A percentile compares a stretch with the other conserved stretches of the same genome.
phyloP scores from a whole-genome alignment of 2,113 vertebrate genomes.

The Pelecanoides urinatrix region DNA sequence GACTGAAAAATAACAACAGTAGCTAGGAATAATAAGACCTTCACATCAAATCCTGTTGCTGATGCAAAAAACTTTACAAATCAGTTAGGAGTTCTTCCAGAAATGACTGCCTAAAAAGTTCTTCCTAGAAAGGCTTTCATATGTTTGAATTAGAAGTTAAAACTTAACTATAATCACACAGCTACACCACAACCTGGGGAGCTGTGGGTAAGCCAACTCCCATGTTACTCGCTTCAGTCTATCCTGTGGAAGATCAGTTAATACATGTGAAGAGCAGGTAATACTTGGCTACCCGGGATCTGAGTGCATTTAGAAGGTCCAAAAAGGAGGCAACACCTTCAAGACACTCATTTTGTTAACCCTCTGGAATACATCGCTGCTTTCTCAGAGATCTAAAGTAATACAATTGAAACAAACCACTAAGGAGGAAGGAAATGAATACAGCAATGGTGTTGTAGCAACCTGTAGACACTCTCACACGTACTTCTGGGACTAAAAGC shows the following conservation, averaged over 20 bases:
- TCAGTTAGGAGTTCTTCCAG: not conserved
- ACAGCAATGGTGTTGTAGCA: not conserved
- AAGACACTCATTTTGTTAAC: not conserved
- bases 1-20: not conserved
- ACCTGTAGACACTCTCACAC: not conserved
- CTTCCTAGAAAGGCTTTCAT: not conserved
- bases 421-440: not conserved
- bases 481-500: not conserved
- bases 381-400: not conserved
- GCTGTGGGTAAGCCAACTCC: not conserved
- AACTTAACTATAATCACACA: not conserved
- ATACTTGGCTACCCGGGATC: not conserved
- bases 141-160: not conserved
- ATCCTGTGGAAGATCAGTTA: not conserved
- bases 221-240: not conserved
- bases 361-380: not conserved
- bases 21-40: too few relatives aligned
- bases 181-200: not conserved
- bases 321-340: not conserved
- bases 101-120: not conserved
- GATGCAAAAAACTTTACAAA: not conserved
- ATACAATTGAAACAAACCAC: not conserved
- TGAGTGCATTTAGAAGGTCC: not conserved
- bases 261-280: not conserved
- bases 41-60: not conserved